phyloP scores from a whole-genome alignment of 2,113 vertebrate genomes.

The Odocoileus virginianus region DNA sequence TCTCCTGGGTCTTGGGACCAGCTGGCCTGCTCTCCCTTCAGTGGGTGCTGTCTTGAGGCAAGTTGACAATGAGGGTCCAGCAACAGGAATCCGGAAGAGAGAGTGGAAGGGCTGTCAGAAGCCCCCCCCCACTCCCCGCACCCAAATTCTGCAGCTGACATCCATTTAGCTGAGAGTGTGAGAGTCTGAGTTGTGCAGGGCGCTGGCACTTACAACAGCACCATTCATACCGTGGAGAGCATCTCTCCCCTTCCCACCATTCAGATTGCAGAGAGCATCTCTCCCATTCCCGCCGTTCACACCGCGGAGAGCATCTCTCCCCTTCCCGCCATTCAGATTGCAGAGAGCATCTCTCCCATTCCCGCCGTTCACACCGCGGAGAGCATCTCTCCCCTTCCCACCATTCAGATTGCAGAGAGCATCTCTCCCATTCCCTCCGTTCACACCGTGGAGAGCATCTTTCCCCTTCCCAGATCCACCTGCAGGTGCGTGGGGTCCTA shows the following conservation, averaged over 20 bases:
- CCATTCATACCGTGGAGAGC: rapidly evolving
- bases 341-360: too few relatives aligned
- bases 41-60: rapidly evolving
- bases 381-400: too few relatives aligned
- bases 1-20: too few relatives aligned
- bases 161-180: neutral
- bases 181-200: rapidly evolving
- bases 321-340: too few relatives aligned
- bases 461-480: neutral
- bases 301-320: too few relatives aligned
- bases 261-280: neutral
- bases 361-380: rapidly evolving
- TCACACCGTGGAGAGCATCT: too few relatives aligned
- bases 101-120: too few relatives aligned
- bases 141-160: neutral
- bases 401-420: neutral
- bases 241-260: too few relatives aligned
- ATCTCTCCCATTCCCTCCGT: neutral
- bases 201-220: rapidly evolving
- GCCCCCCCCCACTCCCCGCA: rapidly evolving
- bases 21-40: neutral
- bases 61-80: neutral
- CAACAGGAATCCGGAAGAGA: too few relatives aligned
- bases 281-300: too few relatives aligned
- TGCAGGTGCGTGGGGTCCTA: too few relatives aligned